Percentiles rank a stretch among this genome's conserved stretches.
Evolutionary conservation across 2,888 invertebrate species (phyloP).

Genomic region (Diloba caeruleocephala): DNA sequence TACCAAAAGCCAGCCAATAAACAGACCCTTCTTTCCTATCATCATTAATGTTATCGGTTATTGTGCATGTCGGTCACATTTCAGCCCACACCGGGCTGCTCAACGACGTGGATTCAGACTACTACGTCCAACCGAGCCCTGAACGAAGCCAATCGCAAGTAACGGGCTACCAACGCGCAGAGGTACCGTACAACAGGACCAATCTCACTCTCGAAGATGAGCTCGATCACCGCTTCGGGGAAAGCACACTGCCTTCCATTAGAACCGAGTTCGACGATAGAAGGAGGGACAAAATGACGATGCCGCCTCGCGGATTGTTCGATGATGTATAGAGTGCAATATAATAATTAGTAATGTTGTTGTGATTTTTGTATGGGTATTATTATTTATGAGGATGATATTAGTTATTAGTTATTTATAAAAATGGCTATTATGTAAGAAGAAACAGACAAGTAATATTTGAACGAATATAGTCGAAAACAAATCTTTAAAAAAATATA

Average conservation of each 20-base stretch:
- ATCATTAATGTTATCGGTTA: conserved; percentile 73
- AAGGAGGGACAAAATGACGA: conserved; percentile 87
- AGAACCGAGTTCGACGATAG: conserved; percentile 69
- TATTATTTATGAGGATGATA: conserved; percentile 6
- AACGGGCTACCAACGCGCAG: conserved; percentile 73
- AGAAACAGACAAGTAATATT: no score
- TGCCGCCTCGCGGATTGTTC: conserved; percentile 94
- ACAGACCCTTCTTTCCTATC: conserved; percentile 50
- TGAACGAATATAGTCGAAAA: no score
- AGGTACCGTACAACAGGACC: conserved; percentile 69
- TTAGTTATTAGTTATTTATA: no score
- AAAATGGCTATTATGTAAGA: no score
- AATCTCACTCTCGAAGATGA: conserved; percentile 82
- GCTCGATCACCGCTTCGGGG: conserved; percentile 91
- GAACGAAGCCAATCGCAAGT: conserved; percentile 61
- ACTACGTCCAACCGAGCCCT: conserved; percentile 89
- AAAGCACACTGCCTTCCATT: conserved; percentile 87
- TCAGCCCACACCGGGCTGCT: conserved; percentile 94
- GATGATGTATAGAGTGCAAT: conserved; percentile 92
- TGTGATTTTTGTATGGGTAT: conserved; percentile 26
- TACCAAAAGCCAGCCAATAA: conserved; percentile 35
- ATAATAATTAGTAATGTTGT: conserved; percentile 18
- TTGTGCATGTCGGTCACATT: conserved; percentile 85
- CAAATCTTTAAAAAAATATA: no score
- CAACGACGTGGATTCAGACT: conserved; percentile 93